Evolutionary conservation across 2,797 vertebrate genomes (phyloP).

Genomic region (Cirrhinus mrigala): DNA sequence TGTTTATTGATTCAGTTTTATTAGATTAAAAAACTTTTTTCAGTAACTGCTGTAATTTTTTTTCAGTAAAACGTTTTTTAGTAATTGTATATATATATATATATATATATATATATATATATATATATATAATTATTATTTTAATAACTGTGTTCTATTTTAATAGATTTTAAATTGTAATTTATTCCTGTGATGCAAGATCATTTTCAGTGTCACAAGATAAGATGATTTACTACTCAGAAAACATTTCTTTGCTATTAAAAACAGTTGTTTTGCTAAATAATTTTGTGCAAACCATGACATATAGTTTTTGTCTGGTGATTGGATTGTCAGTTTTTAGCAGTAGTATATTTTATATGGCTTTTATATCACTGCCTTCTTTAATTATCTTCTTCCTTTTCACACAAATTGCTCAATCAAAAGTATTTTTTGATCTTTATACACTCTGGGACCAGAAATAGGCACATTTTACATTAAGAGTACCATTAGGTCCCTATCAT

Average conservation of each 20-base stretch:
- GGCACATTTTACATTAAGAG: not conserved
- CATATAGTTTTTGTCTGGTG: not conserved
- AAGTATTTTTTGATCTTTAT: not conserved
- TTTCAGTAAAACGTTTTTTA: too few species aligned
- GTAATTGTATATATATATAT: too few species aligned
- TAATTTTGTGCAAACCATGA: too few species aligned
- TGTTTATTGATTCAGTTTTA: too few species aligned
- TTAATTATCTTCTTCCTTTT: not conserved
- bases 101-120: too few species aligned
- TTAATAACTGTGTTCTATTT: not conserved
- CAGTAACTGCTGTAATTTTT: too few species aligned
- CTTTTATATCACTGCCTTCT: not conserved
- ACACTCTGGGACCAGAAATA: not conserved
- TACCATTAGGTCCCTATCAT: not conserved
- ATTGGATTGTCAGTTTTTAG: not conserved
- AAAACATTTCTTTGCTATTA: too few species aligned
- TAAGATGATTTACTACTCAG: not conserved
- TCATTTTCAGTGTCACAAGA: too few species aligned
- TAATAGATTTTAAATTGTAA: not conserved
- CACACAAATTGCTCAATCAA: not conserved
- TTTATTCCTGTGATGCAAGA: not conserved
- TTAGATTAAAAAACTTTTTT: too few species aligned
- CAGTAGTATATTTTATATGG: not conserved
- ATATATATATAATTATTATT: too few species aligned
- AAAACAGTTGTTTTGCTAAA: too few species aligned